Percentiles rank a stretch among this genome's conserved stretches.
Evolutionary conservation across 2,888 invertebrate species (phyloP).

Genomic region (Merodon equestris): DNA sequence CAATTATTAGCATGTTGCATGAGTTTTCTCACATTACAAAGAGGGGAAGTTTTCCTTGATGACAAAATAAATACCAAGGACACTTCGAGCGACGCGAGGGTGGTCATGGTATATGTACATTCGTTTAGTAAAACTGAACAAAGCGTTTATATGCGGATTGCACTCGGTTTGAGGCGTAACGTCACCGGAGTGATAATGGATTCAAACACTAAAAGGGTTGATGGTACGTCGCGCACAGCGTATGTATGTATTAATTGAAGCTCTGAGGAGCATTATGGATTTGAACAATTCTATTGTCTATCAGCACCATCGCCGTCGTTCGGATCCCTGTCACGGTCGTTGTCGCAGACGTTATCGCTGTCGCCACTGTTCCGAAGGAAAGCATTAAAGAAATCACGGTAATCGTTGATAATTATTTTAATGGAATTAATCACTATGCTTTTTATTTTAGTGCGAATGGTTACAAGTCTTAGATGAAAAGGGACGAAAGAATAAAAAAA

Average conservation of each 20-base stretch:
- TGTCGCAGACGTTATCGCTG: not conserved
- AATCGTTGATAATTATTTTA: slow-evolving; percentile 67
- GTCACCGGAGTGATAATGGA: slow-evolving; percentile 66
- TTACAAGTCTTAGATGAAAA: slow-evolving; percentile 26
- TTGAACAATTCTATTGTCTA: slow-evolving; percentile 62
- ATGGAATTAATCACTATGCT: slow-evolving; percentile 64
- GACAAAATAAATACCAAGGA: slow-evolving; percentile 65
- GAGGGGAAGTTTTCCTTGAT: slow-evolving; percentile 63
- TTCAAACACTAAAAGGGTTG: slow-evolving; percentile 69
- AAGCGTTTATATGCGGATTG: slow-evolving; percentile 43
- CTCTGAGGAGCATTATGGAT: slow-evolving; percentile 62
- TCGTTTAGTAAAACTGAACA: slow-evolving; percentile 59
- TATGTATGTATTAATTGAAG: slow-evolving; percentile 67
- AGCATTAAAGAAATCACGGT: slow-evolving; percentile 66
- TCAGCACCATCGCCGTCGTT: slow-evolving; percentile 40
- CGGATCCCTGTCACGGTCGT: slow-evolving; percentile 8
- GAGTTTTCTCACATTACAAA: slow-evolving; percentile 59
- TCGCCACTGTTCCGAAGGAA: slow-evolving; percentile 17
- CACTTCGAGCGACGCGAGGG: slow-evolving; percentile 33
- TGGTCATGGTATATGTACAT: slow-evolving; percentile 41
- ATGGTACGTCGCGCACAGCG: slow-evolving; percentile 59
- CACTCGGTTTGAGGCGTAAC: slow-evolving; percentile 64
- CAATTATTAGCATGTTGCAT: slow-evolving; percentile 69
- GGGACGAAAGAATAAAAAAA: slow-evolving; percentile 5
- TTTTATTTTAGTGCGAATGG: slow-evolving; percentile 28